Base-by-base conservation (phyloP, 2,888 invertebrate species). In the Autographa gamma region DNA sequence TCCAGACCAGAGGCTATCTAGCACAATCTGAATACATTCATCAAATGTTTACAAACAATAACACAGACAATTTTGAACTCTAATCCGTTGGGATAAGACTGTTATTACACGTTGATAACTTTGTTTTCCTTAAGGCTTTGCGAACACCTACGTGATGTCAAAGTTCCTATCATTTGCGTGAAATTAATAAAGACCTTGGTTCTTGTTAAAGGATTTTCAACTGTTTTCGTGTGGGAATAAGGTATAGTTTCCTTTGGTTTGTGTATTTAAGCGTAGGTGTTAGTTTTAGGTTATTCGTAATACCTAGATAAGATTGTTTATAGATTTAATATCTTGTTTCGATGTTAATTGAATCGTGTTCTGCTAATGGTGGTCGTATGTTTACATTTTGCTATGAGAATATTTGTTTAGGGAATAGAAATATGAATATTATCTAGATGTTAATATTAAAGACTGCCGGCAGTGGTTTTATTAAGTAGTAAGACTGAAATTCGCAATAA, bases 121-220 rank as follows among this genome's bases (percentile, higher is more conserved):
- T 63, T 76, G 76, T 71, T 71, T 63, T 60, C 63, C 52, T 32
- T 60, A 14, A 71, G 31, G 60, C 74, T 73, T 64, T 64, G 72
- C 58, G 8, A 9, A 71, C 64, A 75, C 76, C 80, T 72, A 79
- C 74, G 68, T 66, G 52, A 70, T 80, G 82, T 80, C 79, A 85
- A 81, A 83, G 80, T 81, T 81, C 75, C 73, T 56, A 73, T 71
- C 61, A 59, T 66, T 60, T 11, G 68, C 73, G 65, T 59, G 67
- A 48, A 74, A 73, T 72, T 72, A 69, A 74, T 77, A 67, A 63
- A 66, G 60, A n/a, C 66, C n/a, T 41, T 5, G 61, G 0, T n/a
- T 48, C 32, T 2, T 52, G 14, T 0, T 4, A 43, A 16, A 34
- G 6, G 0, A 54, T 34, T 72, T 64, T 71, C 1, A 38, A 76